Evolutionary conservation across 2,113 vertebrate species (phyloP).

Genomic region (Microcebus murinus): DNA sequence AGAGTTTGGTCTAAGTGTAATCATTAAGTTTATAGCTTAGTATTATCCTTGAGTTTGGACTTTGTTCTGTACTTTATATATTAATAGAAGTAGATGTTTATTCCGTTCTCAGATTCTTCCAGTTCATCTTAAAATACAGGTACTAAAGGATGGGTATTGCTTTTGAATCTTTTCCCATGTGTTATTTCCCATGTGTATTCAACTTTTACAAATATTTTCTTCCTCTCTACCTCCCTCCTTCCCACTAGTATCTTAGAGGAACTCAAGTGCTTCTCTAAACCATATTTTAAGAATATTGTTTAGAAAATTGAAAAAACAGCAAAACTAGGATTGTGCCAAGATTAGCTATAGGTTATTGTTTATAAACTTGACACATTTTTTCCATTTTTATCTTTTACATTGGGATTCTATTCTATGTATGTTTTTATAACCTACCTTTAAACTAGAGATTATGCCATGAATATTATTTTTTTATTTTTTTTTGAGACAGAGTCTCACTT

Average conservation of each 20-base stretch:
- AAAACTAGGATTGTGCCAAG: neutral
- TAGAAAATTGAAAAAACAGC: constrained; percentile 13
- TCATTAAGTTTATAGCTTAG: neutral
- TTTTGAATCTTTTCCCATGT: neutral
- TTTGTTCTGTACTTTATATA: neutral
- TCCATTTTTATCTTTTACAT: constrained; percentile 35
- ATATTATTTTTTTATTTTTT: constrained; percentile 13
- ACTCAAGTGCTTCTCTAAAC: neutral
- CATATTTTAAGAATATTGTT: neutral
- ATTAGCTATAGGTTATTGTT: neutral
- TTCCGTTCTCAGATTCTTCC: neutral
- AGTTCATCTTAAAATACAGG: neutral
- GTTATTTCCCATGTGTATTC: neutral
- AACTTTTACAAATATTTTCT: neutral
- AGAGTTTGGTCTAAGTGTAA: neutral
- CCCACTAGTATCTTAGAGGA: neutral
- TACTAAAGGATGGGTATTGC: neutral
- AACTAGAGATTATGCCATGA: neutral
- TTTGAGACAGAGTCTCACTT: neutral
- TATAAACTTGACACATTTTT: neutral
- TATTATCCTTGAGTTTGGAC: neutral
- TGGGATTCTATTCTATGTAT: neutral
- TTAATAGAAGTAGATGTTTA: neutral
- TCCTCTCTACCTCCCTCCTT: neutral
- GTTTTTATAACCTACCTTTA: constrained; percentile 1